Evolutionary conservation across 2,797 vertebrate genomes (phyloP), one percentile per base, ranked within the genome.

Genomic region (Taeniopygia guttata): DNA sequence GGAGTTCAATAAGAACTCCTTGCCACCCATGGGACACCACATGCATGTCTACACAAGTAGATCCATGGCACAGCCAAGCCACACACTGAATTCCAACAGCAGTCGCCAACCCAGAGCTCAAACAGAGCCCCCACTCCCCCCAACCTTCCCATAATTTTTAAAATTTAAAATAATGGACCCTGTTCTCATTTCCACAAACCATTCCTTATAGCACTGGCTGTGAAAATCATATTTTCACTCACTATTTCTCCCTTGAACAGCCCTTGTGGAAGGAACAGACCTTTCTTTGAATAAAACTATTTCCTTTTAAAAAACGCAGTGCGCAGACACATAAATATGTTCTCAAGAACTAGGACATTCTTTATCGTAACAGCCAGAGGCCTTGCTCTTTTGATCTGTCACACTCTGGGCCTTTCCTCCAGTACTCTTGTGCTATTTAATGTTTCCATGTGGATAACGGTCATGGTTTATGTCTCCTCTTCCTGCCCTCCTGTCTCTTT

Each of bases 331-430:
- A 94, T 55, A 96, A 93, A 94, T 89, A 92, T 16, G 48, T 79
- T 94, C 90, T 95, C 90, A 96, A 96, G 86, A 96, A 93, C 43
- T 84, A 76, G 89, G 90, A 85, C 93, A 79, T 93, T 95, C 92
- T 88, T 95, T 82, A 95, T 86, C 34, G 0, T 75, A 95, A 94
- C 92, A 93, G 94, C 87, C 91, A 96, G 89, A 93, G 91, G 95
- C 94, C 94, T 91, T 95, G 92, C 91, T 96, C 92, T 93, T 96
- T 95, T 96, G 94, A 95, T 95, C 91, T 92, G 89, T 92, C 90
- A 94, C 92, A 89, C 89, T 91, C 86, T 77, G 63, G 88, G 77
- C 90, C 81, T 73, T 87, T 94, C 55, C 77, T 93, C 91, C 40
- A 36, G 29, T 79, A 76, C 43, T 66, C 85, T 73, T 2, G 0